Evolutionary conservation across 1,140 invertebrate genomes (phyloP).

Genomic region (Piezodorus guildinii): DNA sequence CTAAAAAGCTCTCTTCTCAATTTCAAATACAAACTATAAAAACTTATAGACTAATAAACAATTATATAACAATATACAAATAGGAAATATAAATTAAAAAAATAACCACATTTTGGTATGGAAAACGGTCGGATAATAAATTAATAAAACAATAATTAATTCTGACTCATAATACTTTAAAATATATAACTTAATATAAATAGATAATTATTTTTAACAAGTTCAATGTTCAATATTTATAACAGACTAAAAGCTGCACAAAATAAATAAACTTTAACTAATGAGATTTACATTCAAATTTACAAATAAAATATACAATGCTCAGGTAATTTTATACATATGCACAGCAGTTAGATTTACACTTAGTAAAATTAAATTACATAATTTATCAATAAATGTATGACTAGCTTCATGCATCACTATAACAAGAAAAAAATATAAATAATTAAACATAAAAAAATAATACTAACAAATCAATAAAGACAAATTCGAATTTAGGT

Average conservation of each 20-base stretch:
- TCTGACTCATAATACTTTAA: conserved; percentile 9
- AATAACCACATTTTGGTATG: no score
- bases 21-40: neutral
- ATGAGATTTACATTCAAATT: conserved; percentile 9
- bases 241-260: no score
- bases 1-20: no score
- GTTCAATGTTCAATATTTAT: no score
- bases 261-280: conserved; percentile 9
- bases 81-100: no score
- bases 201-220: conserved; percentile 11
- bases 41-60: neutral
- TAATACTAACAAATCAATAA: no score
- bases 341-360: conserved; percentile 9
- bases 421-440: conserved; percentile 5
- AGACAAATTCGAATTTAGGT: no score
- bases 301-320: conserved; percentile 7
- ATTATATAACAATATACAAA: no score
- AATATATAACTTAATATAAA: conserved; percentile 1
- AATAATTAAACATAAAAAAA: neutral
- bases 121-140: no score
- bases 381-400: conserved; percentile 1
- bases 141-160: neutral
- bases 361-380: conserved; percentile 4
- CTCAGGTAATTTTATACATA: conserved; percentile 12
- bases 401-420: conserved; percentile 23